Evolutionary conservation across 2,888 invertebrate genomes (phyloP).

Genomic region (Oligia strigilis): DNA sequence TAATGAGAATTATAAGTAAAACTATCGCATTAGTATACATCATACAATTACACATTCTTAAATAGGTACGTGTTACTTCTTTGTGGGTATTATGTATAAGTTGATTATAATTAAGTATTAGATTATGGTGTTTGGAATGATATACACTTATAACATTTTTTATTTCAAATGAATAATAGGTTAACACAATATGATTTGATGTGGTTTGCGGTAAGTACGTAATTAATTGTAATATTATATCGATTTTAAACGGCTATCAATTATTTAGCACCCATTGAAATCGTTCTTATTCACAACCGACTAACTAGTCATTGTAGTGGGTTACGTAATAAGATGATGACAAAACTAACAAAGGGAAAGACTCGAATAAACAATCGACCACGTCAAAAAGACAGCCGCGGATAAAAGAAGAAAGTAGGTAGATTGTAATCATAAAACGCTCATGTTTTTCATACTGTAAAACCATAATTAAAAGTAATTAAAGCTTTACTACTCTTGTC

Average conservation of each 20-base stretch:
- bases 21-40: constrained; percentile 46
- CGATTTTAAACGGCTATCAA: constrained; percentile 23
- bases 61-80: constrained; percentile 24
- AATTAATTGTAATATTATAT: constrained; percentile 17
- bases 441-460: neutral
- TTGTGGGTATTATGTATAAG: neutral
- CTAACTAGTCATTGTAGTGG: constrained; percentile 28
- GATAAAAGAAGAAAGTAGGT: neutral
- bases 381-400: constrained; percentile 13
- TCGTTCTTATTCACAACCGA: constrained; percentile 9
- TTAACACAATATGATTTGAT: constrained; percentile 1
- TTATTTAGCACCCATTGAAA: constrained; percentile 42
- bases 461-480: neutral
- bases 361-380: neutral
- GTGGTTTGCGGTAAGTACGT: neutral
- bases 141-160: neutral
- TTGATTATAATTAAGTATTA: neutral
- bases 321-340: constrained; percentile 17
- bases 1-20: constrained; percentile 76
- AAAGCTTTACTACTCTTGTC: neutral
- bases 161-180: neutral
- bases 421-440: neutral
- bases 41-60: constrained; percentile 23
- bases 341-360: constrained; percentile 13
- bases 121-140: neutral